Conservation (phyloP, 2,888 invertebrate genomes). For the Hyalella azteca region DNA sequence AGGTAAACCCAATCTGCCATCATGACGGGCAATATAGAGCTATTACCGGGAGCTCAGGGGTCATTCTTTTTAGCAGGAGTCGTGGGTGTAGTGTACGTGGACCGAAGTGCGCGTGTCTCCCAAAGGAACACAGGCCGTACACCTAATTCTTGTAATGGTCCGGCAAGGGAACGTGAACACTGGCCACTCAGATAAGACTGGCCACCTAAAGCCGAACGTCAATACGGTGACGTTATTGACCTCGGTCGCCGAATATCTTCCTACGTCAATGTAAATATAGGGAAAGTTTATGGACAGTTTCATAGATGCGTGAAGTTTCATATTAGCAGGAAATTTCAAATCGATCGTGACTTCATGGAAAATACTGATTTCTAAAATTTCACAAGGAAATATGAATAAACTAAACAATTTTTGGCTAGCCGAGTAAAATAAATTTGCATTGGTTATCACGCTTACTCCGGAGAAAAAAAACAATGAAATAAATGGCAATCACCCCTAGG, state of each 20-base stretch:
- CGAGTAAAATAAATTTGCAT: too few species aligned
- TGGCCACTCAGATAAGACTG: conserved; percentile 26
- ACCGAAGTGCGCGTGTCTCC: conserved; percentile 26
- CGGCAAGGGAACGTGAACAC: conserved; percentile 20
- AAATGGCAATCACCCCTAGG: too few species aligned
- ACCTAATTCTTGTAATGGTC: conserved; percentile 34
- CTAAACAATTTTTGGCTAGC: too few species aligned
- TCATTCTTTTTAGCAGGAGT: conserved; percentile 35
- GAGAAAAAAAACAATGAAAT: too few species aligned
- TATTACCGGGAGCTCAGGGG: conserved; percentile 35
- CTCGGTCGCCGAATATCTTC: neutral
- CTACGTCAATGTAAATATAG: too few species aligned
- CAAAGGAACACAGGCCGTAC: conserved; percentile 23
- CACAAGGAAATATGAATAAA: too few species aligned
- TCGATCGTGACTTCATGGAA: too few species aligned
- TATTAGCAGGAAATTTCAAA: too few species aligned
- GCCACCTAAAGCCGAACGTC: conserved; percentile 27
- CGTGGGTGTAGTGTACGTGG: conserved; percentile 26
- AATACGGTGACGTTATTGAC: conserved; percentile 10
- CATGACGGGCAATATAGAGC: conserved; percentile 37
- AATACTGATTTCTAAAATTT: too few species aligned
- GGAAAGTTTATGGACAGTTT: too few species aligned
- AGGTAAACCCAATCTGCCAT: conserved; percentile 37
- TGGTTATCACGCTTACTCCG: too few species aligned
- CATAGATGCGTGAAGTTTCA: too few species aligned